Conservation (phyloP, 2,113 vertebrate species). For the Cinclus cinclus region DNA sequence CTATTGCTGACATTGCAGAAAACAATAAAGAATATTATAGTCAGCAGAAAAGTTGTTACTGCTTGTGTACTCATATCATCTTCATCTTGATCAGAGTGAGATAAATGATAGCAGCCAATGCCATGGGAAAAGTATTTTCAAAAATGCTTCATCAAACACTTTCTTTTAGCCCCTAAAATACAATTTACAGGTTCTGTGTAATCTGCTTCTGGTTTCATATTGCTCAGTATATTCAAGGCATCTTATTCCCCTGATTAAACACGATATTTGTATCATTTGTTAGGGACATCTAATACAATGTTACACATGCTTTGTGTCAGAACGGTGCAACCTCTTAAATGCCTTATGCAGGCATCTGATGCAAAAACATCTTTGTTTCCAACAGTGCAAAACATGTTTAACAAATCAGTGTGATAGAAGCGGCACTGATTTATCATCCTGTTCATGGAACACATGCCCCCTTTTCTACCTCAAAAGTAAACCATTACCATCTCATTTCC, state of each 20-base stretch:
- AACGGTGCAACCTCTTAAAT: not conserved
- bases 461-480: conserved; percentile 1
- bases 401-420: not conserved
- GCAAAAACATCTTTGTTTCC: not conserved
- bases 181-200: not conserved
- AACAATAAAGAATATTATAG: not conserved
- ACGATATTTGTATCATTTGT: not conserved
- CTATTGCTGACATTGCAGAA: not conserved
- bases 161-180: not conserved
- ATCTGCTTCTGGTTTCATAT: not conserved
- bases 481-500: not conserved
- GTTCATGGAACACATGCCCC: not conserved
- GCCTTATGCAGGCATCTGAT: not conserved
- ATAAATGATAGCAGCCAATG: not conserved
- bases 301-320: not conserved
- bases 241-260: not conserved
- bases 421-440: not conserved
- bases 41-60: not conserved
- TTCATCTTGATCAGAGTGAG: not conserved
- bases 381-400: not conserved
- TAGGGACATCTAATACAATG: not conserved
- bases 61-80: not conserved
- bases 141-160: not conserved
- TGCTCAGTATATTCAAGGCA: not conserved
- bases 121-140: not conserved